phyloP scores from a whole-genome alignment of 2,888 invertebrate species.

The Aphodius sticticus region DNA sequence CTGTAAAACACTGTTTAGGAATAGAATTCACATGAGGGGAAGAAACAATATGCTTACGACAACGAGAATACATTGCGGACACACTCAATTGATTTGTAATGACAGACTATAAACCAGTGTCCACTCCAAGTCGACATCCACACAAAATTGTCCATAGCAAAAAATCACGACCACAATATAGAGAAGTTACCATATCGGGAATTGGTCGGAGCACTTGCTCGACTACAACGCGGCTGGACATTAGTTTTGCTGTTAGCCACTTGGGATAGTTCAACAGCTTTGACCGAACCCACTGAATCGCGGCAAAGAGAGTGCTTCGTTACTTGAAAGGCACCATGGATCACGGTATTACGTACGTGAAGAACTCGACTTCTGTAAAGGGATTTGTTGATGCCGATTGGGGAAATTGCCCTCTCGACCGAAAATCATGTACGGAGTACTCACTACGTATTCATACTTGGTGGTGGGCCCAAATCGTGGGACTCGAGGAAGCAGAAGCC shows the following conservation, averaged over 20 bases:
- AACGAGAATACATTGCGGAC: conserved; percentile 44
- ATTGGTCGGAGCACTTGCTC: conserved; percentile 39
- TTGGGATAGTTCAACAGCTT: conserved; percentile 43
- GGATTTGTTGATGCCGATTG: too few relatives aligned
- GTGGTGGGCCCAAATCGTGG: not conserved
- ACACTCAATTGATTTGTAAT: conserved; percentile 46
- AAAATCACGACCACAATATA: not conserved
- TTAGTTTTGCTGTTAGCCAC: conserved; percentile 41
- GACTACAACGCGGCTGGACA: conserved; percentile 41
- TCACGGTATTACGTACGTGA: not conserved
- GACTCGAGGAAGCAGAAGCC: not conserved
- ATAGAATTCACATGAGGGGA: conserved; percentile 42
- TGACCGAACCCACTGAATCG: conserved; percentile 21
- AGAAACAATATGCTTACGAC: conserved; percentile 36
- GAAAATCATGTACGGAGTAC: not conserved
- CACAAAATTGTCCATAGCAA: conserved; percentile 29
- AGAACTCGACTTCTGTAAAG: not conserved
- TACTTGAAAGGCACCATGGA: not conserved
- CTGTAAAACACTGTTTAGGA: conserved; percentile 42
- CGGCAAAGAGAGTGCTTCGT: not conserved
- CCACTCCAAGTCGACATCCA: conserved; percentile 41
- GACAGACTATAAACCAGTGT: conserved; percentile 45
- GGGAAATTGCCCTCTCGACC: not conserved
- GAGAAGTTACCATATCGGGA: conserved; percentile 31
- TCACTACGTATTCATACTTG: not conserved